These are phyloP conservation scores for Eptatretus burgeri DNA, from an alignment of 2,113 vertebrate species.

Conservation along the genomic window DNA sequence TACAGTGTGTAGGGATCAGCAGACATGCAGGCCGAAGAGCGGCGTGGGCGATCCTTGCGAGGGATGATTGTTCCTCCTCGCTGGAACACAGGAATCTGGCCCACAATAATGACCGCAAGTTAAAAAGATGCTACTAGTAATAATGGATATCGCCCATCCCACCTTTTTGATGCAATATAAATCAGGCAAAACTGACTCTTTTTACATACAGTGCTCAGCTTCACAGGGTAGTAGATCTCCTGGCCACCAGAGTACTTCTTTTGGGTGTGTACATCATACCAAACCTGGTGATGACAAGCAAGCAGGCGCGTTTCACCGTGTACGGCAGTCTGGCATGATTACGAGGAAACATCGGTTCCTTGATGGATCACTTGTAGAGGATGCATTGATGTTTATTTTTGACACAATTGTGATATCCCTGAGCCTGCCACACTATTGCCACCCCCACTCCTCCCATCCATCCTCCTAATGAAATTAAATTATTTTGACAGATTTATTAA, in stretches of 20 bases:
- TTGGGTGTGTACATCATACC: constrained; percentile 40
- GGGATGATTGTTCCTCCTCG: constrained; percentile 45
- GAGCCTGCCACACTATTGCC: neutral
- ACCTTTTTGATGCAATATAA: too few relatives aligned
- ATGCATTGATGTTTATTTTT: too few relatives aligned
- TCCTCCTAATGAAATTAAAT: too few relatives aligned
- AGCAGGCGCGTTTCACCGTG: neutral
- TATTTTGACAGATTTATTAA: too few relatives aligned
- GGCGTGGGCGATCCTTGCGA: constrained; percentile 34
- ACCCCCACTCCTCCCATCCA: too few relatives aligned
- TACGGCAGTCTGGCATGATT: too few relatives aligned
- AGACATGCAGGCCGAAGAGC: constrained; percentile 45
- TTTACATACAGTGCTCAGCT: constrained; percentile 23
- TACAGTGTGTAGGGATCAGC: constrained; percentile 43
- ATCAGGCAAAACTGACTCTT: too few relatives aligned
- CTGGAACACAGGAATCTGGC: constrained; percentile 50
- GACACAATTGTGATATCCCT: neutral
- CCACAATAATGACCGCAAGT: neutral
- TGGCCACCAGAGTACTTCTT: constrained; percentile 41
- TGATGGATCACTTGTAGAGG: too few relatives aligned
- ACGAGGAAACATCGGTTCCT: too few relatives aligned
- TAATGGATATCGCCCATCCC: too few relatives aligned
- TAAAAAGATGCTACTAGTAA: neutral
- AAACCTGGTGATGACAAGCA: constrained; percentile 21
- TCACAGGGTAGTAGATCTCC: constrained; percentile 39